Percentiles rank a stretch among this genome's conserved stretches.
These are phyloP conservation scores for Eupristina koningsbergeri DNA, from an alignment of 1,140 invertebrate genomes.

Conservation along the genomic window DNA sequence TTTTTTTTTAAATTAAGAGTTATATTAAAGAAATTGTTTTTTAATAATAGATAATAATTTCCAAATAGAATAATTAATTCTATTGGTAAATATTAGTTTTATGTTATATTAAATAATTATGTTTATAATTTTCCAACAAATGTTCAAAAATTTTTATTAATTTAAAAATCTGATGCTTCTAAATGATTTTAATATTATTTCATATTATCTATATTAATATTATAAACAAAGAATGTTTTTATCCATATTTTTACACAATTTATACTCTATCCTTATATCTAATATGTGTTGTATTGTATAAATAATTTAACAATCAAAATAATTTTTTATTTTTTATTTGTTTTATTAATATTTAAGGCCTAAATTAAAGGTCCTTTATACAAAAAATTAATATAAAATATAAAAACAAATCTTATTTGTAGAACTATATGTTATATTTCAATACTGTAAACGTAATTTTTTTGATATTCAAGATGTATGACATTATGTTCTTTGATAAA, in stretches of 20 bases:
- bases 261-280: background rate
- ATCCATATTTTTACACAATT: background rate
- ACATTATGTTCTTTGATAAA: slow-evolving; percentile 26
- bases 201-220: too few relatives aligned
- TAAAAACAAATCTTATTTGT: slow-evolving; percentile 32
- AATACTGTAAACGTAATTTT: slow-evolving; percentile 47
- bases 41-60: too few relatives aligned
- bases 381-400: slow-evolving; percentile 50
- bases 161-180: too few relatives aligned
- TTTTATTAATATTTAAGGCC: slow-evolving; percentile 13
- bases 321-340: slow-evolving; percentile 32
- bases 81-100: too few relatives aligned
- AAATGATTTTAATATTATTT: too few relatives aligned
- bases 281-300: background rate
- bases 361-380: slow-evolving; percentile 34
- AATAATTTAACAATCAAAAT: slow-evolving; percentile 7
- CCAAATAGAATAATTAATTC: too few relatives aligned
- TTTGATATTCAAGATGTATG: background rate
- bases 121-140: too few relatives aligned
- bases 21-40: too few relatives aligned
- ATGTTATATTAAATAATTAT: too few relatives aligned
- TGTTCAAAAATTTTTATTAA: too few relatives aligned
- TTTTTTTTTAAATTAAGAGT: too few relatives aligned
- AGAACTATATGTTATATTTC: slow-evolving; percentile 41
- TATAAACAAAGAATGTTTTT: too few relatives aligned